phyloP scores from a whole-genome alignment of 2,888 invertebrate genomes.

The Epiblema foenella region DNA sequence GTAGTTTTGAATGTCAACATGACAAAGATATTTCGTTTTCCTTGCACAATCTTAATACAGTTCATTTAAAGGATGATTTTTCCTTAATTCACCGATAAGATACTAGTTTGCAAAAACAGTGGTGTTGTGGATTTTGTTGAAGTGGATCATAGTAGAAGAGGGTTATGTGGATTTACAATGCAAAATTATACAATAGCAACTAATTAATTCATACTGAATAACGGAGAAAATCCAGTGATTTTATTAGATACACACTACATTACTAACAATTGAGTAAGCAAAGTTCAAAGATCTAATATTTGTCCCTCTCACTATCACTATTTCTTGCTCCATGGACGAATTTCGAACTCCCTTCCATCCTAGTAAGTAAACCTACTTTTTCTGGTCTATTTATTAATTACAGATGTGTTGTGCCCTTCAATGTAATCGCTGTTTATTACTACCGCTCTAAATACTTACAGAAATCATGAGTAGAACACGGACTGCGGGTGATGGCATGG shows the following conservation, averaged over 20 bases:
- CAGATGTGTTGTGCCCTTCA: slow-evolving; percentile 22
- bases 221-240: background rate
- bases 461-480: slow-evolving; percentile 79
- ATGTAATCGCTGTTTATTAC: slow-evolving; percentile 39
- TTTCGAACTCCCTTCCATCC: slow-evolving; percentile 56
- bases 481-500: slow-evolving; percentile 93
- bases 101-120: slow-evolving; percentile 11
- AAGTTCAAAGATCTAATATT: slow-evolving; percentile 7
- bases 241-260: background rate
- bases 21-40: background rate
- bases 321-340: slow-evolving; percentile 57
- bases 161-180: slow-evolving; percentile 8
- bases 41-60: background rate
- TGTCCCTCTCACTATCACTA: slow-evolving; percentile 7
- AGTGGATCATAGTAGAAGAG: background rate
- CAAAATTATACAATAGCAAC: slow-evolving; percentile 1
- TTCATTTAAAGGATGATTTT: background rate
- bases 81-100: background rate
- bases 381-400: slow-evolving; percentile 25
- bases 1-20: slow-evolving; percentile 22
- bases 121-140: slow-evolving; percentile 19
- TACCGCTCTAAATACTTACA: slow-evolving; percentile 50
- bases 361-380: slow-evolving; percentile 58
- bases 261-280: slow-evolving; percentile 28
- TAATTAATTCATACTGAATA: background rate